phyloP scores from a whole-genome alignment of 2,888 invertebrate genomes.

The Ophonus ardosiacus region DNA sequence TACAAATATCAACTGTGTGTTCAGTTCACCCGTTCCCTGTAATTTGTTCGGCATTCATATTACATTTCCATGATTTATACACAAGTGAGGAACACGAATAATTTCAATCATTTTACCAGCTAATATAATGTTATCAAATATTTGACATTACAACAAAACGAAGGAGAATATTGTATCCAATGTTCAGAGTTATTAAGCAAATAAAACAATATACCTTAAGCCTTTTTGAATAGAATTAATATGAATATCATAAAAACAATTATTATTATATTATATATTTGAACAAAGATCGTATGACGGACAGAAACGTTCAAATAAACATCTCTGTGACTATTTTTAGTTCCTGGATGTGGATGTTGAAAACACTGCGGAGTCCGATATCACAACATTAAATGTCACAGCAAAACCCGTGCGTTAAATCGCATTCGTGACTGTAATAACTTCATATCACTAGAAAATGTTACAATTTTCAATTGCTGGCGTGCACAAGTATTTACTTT shows the following conservation, averaged over 20 bases:
- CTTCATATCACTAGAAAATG: slow-evolving; percentile 8
- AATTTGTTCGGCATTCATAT: neutral
- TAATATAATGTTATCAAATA: too few relatives aligned
- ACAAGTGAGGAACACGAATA: neutral
- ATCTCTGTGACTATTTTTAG: neutral
- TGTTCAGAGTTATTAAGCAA: too few relatives aligned
- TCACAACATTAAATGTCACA: slow-evolving; percentile 27
- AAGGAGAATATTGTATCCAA: too few relatives aligned
- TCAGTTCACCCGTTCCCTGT: neutral
- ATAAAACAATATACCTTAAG: too few relatives aligned
- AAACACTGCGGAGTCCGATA: neutral
- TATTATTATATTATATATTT: too few relatives aligned
- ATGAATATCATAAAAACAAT: too few relatives aligned
- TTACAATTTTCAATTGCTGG: neutral
- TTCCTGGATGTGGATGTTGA: neutral
- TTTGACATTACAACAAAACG: too few relatives aligned
- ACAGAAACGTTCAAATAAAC: neutral
- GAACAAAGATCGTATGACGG: too few relatives aligned
- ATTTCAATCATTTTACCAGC: neutral
- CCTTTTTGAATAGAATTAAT: too few relatives aligned
- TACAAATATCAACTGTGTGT: slow-evolving; percentile 8
- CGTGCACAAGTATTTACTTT: neutral
- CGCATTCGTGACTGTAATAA: slow-evolving; percentile 21
- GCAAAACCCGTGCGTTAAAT: slow-evolving; percentile 11
- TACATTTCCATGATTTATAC: neutral